These are phyloP conservation scores for Conchocele bisecta DNA, from an alignment of 2,888 invertebrate genomes.

Conservation along the genomic window DNA sequence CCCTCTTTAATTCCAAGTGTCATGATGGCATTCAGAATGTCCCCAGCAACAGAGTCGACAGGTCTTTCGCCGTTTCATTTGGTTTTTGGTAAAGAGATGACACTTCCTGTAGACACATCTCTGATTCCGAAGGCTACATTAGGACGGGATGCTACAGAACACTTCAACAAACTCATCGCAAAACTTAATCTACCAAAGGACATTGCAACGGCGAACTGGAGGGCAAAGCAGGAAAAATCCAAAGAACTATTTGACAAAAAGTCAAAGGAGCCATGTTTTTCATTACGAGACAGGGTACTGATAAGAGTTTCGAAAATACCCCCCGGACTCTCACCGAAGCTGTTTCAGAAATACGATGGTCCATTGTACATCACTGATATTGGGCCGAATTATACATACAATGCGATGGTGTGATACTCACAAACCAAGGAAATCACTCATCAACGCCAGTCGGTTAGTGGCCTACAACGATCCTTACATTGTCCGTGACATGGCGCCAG, in stretches of 20 bases:
- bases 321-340: conserved; percentile 31
- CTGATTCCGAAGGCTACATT: neutral
- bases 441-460: neutral
- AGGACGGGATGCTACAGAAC: conserved; percentile 1
- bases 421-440: neutral
- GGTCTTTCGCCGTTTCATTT: conserved; percentile 10
- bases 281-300: conserved; percentile 27
- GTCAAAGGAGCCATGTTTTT: conserved; percentile 24
- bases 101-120: conserved; percentile 22
- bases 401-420: neutral
- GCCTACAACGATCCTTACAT: conserved; percentile 8
- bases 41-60: conserved; percentile 4
- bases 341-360: conserved; percentile 9
- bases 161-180: conserved; percentile 8
- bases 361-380: conserved; percentile 5
- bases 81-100: conserved; percentile 35
- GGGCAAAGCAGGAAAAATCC: conserved; percentile 11
- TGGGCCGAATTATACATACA: conserved; percentile 7
- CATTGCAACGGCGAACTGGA: conserved; percentile 25
- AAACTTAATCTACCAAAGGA: conserved; percentile 10
- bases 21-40: conserved; percentile 22
- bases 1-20: conserved; percentile 18
- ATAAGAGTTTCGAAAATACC: conserved; percentile 16
- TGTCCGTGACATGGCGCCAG: conserved; percentile 1
- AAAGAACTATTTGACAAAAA: conserved; percentile 31